Evolutionary conservation across 2,797 vertebrate species (phyloP), one percentile per base, ranked within the genome.

Genomic region (Microchirus variegatus): DNA sequence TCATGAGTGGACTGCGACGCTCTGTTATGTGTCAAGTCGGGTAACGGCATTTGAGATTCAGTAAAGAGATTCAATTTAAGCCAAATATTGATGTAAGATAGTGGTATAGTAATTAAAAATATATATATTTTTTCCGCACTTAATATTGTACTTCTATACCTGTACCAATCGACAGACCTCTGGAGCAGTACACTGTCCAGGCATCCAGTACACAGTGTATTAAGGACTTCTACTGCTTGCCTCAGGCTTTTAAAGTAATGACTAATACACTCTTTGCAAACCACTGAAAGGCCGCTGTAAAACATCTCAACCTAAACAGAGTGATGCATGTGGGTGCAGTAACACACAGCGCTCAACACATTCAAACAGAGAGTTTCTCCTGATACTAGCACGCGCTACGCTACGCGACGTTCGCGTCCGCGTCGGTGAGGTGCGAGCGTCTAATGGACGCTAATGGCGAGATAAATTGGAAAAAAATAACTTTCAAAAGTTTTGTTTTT

Each of bases 211-310:
- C 38, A 40, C 38, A 37, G 51, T 75, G 52, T 78, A 82, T 83
- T 84, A 85, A 79, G 70, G 81, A 58, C 60, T 81, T 2, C 14
- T 1, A 16, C 62, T 53, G 63, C 73, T 64, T 17, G 78, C 85
- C 84, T 83, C 59, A 1, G 87, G 84, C 81, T 84, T 83, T 88
- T 75, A 78, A 75, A 69, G n/a, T 57, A 86, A 82, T 87, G 81
- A 86, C 81, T 79, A 73, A 78, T 67, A 70, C 73, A 58, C 78
- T 84, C 81, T 84, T 80, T 76, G 70, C 66, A 78, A 79, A 82
- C 70, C 62, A 10, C 63, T 73, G 63, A 80, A 77, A 71, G 63
- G 70, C 71, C 51, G 53, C 74, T 70, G 59, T 75, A 77, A 82
- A 85, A 64, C 67, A 80, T 77, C 69, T 72, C 70, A 35, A 53